phyloP scores from a whole-genome alignment of 2,888 invertebrate species.

The Icerya purchasi region DNA sequence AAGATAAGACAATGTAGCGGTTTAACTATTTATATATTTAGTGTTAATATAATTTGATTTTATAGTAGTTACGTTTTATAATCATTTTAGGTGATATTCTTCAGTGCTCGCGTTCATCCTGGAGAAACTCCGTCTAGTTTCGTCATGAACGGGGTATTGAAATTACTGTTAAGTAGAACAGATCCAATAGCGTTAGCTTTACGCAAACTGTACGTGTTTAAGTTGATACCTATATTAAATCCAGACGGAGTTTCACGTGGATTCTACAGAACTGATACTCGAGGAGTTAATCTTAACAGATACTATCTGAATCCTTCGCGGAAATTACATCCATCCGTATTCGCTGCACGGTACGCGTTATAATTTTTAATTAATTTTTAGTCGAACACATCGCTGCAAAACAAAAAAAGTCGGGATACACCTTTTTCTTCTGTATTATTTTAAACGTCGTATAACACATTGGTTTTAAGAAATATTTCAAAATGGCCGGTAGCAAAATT shows the following conservation, averaged over 20 bases:
- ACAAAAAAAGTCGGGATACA: too few species aligned
- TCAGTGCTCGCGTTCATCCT: constrained; percentile 77
- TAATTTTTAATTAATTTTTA: too few species aligned
- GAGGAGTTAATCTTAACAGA: constrained; percentile 71
- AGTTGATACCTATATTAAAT: constrained; percentile 73
- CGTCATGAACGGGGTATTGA: constrained; percentile 71
- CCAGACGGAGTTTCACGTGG: constrained; percentile 76
- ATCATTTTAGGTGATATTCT: constrained; percentile 43
- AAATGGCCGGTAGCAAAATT: too few species aligned
- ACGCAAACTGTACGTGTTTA: constrained; percentile 60
- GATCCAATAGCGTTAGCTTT: constrained; percentile 53
- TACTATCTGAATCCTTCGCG: constrained; percentile 61
- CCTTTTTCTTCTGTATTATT: too few species aligned
- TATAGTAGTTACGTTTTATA: too few species aligned
- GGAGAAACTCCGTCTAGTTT: constrained; percentile 81
- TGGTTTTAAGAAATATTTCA: too few species aligned
- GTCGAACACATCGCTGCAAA: too few species aligned
- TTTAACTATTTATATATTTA: not conserved
- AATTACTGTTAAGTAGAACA: constrained; percentile 47
- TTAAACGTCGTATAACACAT: too few species aligned
- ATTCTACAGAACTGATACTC: constrained; percentile 65
- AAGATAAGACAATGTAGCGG: not conserved
- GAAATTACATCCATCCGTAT: constrained; percentile 58
- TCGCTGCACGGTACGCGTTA: constrained; percentile 43
- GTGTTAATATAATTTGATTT: not conserved